These are phyloP conservation scores for Stercorarius parasiticus DNA, from an alignment of 2,113 vertebrate species.

Conservation along the genomic window DNA sequence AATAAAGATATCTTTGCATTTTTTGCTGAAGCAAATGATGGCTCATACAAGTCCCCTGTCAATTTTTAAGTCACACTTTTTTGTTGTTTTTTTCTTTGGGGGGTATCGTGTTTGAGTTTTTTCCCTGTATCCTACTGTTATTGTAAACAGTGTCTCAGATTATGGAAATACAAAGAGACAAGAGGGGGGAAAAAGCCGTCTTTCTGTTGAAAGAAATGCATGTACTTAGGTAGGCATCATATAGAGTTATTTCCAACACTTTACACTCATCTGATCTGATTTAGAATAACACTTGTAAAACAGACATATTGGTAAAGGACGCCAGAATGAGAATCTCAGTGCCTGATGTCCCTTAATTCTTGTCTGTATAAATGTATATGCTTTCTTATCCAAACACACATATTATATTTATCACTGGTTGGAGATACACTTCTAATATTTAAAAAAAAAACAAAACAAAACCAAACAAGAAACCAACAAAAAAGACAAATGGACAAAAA, in stretches of 20 bases:
- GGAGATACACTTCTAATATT: not conserved
- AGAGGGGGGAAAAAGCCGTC: not conserved
- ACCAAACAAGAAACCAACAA: not conserved
- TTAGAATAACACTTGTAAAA: not conserved
- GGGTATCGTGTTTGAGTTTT: not conserved
- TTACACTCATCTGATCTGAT: not conserved
- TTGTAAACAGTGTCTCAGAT: not conserved
- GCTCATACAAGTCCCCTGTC: not conserved
- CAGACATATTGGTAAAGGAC: not conserved
- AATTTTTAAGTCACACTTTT: not conserved
- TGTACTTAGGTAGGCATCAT: not conserved
- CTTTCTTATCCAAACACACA: not conserved
- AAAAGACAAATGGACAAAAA: not conserved
- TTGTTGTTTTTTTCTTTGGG: rapidly evolving
- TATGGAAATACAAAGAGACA: not conserved
- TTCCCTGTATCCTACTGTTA: not conserved
- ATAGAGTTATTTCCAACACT: not conserved
- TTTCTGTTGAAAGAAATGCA: not conserved
- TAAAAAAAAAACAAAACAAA: rapidly evolving
- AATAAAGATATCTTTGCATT: not conserved
- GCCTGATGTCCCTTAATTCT: not conserved
- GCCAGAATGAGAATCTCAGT: not conserved
- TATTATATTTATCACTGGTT: not conserved
- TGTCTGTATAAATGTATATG: rapidly evolving
- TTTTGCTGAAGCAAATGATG: not conserved